Evolutionary conservation across 2,113 vertebrate genomes (phyloP), one percentile per base, ranked within the genome.

Genomic region (Rhinolophus ferrumequinum): DNA sequence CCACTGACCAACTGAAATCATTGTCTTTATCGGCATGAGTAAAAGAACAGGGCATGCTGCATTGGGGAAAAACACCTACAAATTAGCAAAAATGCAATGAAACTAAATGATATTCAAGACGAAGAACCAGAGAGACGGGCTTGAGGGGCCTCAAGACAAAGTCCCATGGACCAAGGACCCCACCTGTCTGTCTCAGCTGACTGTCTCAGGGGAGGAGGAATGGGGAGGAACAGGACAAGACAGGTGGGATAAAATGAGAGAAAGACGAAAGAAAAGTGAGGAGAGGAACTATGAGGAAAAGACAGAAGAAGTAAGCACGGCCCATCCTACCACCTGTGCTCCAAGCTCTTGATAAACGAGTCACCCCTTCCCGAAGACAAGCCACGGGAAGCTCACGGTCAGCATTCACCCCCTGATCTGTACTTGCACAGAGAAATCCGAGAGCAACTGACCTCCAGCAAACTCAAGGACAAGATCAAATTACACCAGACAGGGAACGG

Each of bases 381-480:
- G 12, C 44, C n/a, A 2, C 5, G n/a, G 3, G 9, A 3, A 10
- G 2, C 1, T 24, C 13, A 11, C 15, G 0, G 16, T 8, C 0
- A 1, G 38, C n/a, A 1, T 28, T 0, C 15, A 12, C 38, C 75
- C 8, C 0, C 0, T 2, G 28, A 1, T 2, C 30, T 3, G 3
- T 1, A 0, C 6, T 5, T 0, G 21, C 0, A 2, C 22, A 0
- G 19, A 7, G 35, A 4, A 0, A 1, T 0, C 0, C 1, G 0
- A 14, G 16, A 3, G 62, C 0, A 1, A 10, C 50, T 0, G 0
- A 11, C 18, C 26, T 0, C 5, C n/a, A 0, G 38, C 35, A 22
- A 5, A 19, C 21, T 1, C 58, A 11, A 4, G 19, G 22, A 4
- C 18, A 0, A 30, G 67, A 8, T 7, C 7, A 0, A 6, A 13